These are phyloP conservation scores for Temnothorax unifasciatus DNA, from an alignment of 2,888 invertebrate species.

Conservation along the genomic window DNA sequence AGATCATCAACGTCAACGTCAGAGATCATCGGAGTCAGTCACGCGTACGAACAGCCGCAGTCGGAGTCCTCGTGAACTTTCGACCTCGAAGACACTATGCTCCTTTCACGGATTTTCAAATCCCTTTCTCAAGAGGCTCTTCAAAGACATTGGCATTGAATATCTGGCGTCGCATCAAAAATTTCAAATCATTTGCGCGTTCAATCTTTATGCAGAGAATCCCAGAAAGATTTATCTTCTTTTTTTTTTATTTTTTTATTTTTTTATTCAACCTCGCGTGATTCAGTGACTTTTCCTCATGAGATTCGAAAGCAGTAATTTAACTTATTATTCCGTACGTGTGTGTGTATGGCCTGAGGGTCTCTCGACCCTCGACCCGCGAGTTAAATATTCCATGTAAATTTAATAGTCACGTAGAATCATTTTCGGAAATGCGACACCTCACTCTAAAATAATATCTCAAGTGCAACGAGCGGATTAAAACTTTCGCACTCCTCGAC, in stretches of 20 bases:
- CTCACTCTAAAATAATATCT: neutral
- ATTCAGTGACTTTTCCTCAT: too few species aligned
- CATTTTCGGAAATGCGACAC: neutral
- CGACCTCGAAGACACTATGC: constrained; percentile 39
- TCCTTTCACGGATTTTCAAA: constrained; percentile 29
- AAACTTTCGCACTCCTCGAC: neutral
- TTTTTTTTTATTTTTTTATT: too few species aligned
- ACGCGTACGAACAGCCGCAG: constrained; percentile 35
- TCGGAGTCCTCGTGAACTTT: constrained; percentile 54
- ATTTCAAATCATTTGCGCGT: neutral
- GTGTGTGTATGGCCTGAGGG: too few species aligned
- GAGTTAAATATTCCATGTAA: neutral
- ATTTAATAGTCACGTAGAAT: neutral
- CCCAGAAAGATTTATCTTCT: neutral
- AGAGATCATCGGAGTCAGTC: constrained; percentile 26
- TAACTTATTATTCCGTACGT: neutral
- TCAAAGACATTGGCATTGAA: neutral
- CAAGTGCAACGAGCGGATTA: neutral
- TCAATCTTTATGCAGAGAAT: constrained; percentile 10
- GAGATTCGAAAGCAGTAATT: neutral
- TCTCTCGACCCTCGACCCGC: neutral
- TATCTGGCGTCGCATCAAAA: neutral
- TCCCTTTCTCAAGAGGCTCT: neutral
- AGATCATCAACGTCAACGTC: neutral
- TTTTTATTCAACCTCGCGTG: neutral